Percentiles rank a stretch among this genome's conserved stretches.
phyloP scores from a whole-genome alignment of 2,888 invertebrate species.

The Serripes groenlandicus region DNA sequence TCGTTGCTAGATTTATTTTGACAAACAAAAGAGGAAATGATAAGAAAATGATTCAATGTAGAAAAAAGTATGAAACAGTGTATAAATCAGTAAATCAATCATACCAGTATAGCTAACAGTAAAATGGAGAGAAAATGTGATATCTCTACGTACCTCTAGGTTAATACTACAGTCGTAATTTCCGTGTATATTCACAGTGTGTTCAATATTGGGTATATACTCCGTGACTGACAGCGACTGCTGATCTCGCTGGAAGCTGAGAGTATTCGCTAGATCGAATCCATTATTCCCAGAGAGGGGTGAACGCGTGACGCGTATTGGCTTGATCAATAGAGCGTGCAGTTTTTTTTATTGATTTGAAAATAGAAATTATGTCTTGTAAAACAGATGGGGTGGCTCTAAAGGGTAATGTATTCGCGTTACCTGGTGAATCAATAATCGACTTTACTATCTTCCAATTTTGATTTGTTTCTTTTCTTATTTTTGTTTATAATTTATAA shows the following conservation, averaged over 20 bases:
- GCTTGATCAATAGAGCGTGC: conserved; percentile 16
- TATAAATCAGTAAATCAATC: too few relatives aligned
- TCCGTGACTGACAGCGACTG: conserved; percentile 1
- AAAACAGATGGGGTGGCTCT: conserved; percentile 9
- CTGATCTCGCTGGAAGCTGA: conserved; percentile 7
- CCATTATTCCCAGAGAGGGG: conserved; percentile 9
- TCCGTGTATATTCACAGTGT: conserved; percentile 17
- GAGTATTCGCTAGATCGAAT: background rate
- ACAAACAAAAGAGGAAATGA: too few relatives aligned
- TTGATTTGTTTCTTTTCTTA: too few relatives aligned
- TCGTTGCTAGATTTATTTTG: too few relatives aligned
- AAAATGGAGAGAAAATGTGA: too few relatives aligned
- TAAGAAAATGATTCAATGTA: too few relatives aligned
- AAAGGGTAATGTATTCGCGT: too few relatives aligned
- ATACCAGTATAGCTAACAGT: too few relatives aligned
- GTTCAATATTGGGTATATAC: conserved; percentile 13
- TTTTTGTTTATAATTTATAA: too few relatives aligned
- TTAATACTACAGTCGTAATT: conserved; percentile 1
- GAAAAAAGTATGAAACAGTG: too few relatives aligned
- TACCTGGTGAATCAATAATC: too few relatives aligned
- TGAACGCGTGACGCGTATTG: background rate
- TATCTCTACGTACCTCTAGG: background rate
- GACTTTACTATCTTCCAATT: too few relatives aligned
- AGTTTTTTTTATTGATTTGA: conserved; percentile 10
- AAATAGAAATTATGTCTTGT: conserved; percentile 6